These are phyloP conservation scores for Anas georgica DNA, from an alignment of 2,797 vertebrate genomes.

Conservation along the genomic window DNA sequence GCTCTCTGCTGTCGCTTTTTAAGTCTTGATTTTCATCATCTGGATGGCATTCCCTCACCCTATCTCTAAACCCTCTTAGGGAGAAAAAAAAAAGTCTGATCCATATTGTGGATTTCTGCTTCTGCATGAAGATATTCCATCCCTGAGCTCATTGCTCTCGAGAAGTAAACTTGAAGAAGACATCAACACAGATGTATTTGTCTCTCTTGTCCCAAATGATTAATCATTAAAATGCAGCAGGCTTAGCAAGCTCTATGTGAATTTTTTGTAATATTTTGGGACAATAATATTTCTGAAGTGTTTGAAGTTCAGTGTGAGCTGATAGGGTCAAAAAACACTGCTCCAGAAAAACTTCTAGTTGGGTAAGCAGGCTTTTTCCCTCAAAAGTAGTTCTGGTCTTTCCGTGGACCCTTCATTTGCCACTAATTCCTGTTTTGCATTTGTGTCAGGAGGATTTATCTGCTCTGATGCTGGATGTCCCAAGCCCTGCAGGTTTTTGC, in stretches of 20 bases:
- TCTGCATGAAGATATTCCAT: background rate
- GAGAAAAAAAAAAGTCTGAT: background rate
- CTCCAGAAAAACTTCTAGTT: background rate
- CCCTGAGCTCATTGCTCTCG: background rate
- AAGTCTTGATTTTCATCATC: background rate
- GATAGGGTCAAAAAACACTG: background rate
- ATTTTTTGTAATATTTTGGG: background rate
- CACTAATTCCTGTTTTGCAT: background rate
- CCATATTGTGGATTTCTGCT: background rate
- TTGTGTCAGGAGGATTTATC: background rate
- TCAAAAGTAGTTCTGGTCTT: background rate
- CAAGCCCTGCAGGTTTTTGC: background rate
- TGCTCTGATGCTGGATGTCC: background rate
- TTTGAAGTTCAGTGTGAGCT: background rate
- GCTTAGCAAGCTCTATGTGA: background rate
- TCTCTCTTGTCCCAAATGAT: background rate
- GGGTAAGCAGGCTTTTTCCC: background rate
- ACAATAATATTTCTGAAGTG: background rate
- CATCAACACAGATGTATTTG: background rate
- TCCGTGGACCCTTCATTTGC: background rate
- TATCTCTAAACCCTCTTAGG: background rate
- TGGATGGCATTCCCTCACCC: background rate
- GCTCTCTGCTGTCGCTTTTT: background rate
- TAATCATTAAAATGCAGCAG: background rate
- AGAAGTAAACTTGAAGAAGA: background rate